These are phyloP conservation scores for Argyresthia albistria DNA, from an alignment of 2,888 invertebrate genomes.

Conservation along the genomic window DNA sequence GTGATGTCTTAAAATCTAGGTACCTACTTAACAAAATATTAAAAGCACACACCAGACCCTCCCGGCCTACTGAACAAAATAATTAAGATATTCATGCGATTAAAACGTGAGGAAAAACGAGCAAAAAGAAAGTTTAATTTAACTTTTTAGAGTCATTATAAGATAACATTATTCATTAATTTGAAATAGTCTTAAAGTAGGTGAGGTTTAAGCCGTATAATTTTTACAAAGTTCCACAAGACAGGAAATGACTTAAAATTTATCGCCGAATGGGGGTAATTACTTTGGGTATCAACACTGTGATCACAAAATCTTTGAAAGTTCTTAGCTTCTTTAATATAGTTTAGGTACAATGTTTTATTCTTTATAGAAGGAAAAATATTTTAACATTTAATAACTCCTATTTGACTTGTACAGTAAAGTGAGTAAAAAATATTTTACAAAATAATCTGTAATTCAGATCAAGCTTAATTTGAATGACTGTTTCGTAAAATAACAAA, in stretches of 20 bases:
- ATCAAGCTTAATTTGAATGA: too few species aligned
- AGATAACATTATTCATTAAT: conserved; percentile 72
- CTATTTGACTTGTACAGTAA: too few species aligned
- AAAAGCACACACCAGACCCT: not conserved
- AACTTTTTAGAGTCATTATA: conserved; percentile 65
- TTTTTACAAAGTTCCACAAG: conserved; percentile 55
- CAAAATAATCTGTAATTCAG: too few species aligned
- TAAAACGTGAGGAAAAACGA: conserved; percentile 47
- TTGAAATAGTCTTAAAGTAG: conserved; percentile 57
- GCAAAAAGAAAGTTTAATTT: conserved; percentile 63
- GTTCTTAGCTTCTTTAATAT: conserved; percentile 17
- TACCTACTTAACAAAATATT: conserved; percentile 1
- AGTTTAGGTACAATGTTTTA: too few species aligned
- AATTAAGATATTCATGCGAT: conserved; percentile 58
- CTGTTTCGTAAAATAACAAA: too few species aligned
- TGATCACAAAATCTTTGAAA: conserved; percentile 60
- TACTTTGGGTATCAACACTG: conserved; percentile 37
- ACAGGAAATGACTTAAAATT: conserved; percentile 66
- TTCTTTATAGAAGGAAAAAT: too few species aligned
- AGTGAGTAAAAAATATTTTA: too few species aligned
- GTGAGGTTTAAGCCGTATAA: conserved; percentile 54
- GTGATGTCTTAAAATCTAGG: not conserved
- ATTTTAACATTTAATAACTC: too few species aligned
- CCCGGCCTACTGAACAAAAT: conserved; percentile 30
- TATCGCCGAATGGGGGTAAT: conserved; percentile 61